These are phyloP conservation scores for Galerucella pusilla DNA, from an alignment of 2,888 invertebrate species.

Conservation along the genomic window DNA sequence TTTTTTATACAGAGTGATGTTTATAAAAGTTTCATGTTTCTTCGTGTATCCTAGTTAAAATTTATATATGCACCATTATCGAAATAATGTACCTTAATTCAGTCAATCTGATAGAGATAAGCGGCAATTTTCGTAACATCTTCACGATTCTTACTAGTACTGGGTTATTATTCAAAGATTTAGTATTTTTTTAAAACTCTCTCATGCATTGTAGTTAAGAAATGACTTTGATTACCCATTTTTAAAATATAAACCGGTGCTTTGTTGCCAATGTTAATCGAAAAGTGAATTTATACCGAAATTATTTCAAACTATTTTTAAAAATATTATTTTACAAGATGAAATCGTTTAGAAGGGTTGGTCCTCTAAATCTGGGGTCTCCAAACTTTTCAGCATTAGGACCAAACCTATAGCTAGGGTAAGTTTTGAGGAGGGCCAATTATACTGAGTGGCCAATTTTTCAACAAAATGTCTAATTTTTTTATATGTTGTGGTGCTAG, in stretches of 20 bases:
- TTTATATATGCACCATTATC: too few species aligned
- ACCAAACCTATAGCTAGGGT: too few species aligned
- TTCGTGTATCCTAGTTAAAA: not conserved
- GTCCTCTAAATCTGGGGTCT: too few species aligned
- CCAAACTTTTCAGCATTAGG: too few species aligned
- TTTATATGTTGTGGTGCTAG: too few species aligned
- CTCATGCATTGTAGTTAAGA: slow-evolving; percentile 33
- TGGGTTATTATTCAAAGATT: slow-evolving; percentile 37
- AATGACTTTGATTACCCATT: slow-evolving; percentile 30
- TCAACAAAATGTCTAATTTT: too few species aligned
- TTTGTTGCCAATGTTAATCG: not conserved
- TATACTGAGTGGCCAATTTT: too few species aligned
- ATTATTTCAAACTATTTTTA: too few species aligned
- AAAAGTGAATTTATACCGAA: too few species aligned
- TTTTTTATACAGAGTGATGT: not conserved
- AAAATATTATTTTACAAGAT: too few species aligned
- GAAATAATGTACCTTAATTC: slow-evolving; percentile 9
- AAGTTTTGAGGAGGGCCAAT: too few species aligned
- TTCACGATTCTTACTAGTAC: slow-evolving; percentile 30
- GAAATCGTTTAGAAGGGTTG: too few species aligned
- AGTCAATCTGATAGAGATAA: slow-evolving; percentile 32
- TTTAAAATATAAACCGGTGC: slow-evolving; percentile 22
- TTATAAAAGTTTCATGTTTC: not conserved
- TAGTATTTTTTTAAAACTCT: slow-evolving; percentile 30
- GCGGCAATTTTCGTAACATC: slow-evolving; percentile 33